Base-by-base conservation (phyloP, 2,113 vertebrate genomes). In the Alectura lathami region DNA sequence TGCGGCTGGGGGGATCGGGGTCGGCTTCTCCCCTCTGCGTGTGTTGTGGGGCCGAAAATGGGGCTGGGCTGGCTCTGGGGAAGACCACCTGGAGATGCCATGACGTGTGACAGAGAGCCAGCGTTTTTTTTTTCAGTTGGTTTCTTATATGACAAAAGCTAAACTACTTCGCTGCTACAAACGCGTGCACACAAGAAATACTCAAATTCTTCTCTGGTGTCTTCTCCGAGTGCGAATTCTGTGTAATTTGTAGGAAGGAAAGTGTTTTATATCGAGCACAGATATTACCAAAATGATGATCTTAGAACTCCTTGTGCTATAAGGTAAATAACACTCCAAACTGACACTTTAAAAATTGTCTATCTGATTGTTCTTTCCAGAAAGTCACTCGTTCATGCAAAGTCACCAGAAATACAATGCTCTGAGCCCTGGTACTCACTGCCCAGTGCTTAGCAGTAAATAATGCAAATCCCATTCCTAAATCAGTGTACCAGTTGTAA, bases 381-480 rank as follows among this genome's bases (percentile, higher is more conserved):
- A 38, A 83, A 81, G 38, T 67, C 22, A 9, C 47, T 77, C 1
- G 26, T 76, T 83, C 67, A 34, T 42, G 24, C 43, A 7, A 90
- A 74, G 34, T 68, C 80, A 75, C 0, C 0, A 51, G 69, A 86
- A 92, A 73, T 15, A 11, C 21, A 38, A 27, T 45, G 54, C 82
- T 76, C 45, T 86, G 57, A 76, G 84, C 70, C 13, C 29, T 79
- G 66, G 68, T 42, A 36, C 17, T 75, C 80, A 78, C 78, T 2
- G 30, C 82, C 40, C 36, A 7, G 26, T 29, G 23, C 68, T 89
- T 59, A 91, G 45, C 77, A 68, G 51, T 86, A 87, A 93, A 84
- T 85, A 79, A 70, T 79, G 53, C 22, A 88, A 89, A 96, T 74
- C 79, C 72, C 42, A 63, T 89, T 88, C 17, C 72, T 81, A 83